phyloP scores from a whole-genome alignment of 2,888 invertebrate species.

The Sminthurinus aureus region DNA sequence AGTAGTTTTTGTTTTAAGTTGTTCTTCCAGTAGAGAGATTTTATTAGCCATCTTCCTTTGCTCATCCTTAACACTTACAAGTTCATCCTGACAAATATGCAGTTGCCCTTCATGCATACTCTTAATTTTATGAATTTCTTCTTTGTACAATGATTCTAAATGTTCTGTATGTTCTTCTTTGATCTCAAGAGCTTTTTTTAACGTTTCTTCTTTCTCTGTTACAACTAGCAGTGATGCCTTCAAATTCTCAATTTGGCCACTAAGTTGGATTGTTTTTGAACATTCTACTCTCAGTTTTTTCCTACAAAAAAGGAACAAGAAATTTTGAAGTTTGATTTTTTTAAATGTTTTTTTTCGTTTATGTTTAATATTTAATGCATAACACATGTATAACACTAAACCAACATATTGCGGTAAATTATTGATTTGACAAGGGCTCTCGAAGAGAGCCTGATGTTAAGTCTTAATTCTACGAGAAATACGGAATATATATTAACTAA shows the following conservation, averaged over 20 bases:
- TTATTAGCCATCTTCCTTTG: neutral
- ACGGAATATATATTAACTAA: no score
- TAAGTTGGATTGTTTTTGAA: slow-evolving; percentile 11
- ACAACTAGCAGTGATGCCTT: slow-evolving; percentile 33
- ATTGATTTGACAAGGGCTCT: no score
- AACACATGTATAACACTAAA: no score
- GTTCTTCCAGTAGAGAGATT: slow-evolving; percentile 29
- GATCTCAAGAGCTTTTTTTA: slow-evolving; percentile 42
- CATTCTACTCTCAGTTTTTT: slow-evolving; percentile 15
- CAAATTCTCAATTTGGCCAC: slow-evolving; percentile 37
- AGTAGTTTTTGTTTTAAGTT: slow-evolving; percentile 26
- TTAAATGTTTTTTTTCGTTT: no score
- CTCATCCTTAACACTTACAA: slow-evolving; percentile 3
- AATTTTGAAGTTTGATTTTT: no score
- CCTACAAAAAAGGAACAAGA: no score
- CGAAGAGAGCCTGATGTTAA: no score
- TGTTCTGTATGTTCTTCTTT: slow-evolving; percentile 45
- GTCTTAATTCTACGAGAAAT: no score
- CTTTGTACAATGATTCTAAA: slow-evolving; percentile 36
- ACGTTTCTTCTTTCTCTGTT: slow-evolving; percentile 43
- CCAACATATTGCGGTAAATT: no score
- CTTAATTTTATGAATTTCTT: slow-evolving; percentile 29
- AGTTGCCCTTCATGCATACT: slow-evolving; percentile 20
- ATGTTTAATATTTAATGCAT: no score
- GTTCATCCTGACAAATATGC: slow-evolving; percentile 26